Evolutionary conservation across 1,140 invertebrate genomes (phyloP), one percentile per base, ranked within the genome.

Genomic region (Agrilus planipennis): DNA sequence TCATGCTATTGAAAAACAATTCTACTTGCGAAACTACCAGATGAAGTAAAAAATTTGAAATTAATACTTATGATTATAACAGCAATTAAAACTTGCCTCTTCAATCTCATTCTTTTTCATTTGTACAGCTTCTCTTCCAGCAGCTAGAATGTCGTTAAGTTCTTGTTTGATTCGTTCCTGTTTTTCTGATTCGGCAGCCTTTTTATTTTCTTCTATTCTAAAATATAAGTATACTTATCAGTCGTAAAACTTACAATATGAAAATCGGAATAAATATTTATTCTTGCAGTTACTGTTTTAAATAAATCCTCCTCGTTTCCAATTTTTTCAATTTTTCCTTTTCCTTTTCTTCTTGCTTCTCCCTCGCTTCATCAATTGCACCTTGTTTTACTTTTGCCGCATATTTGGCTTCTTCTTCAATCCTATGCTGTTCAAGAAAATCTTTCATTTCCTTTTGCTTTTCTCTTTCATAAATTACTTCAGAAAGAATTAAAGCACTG

Each of bases 51-150:
- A n/a, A n/a, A n/a, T n/a, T n/a, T n/a, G n/a, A n/a, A n/a, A n/a
- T n/a, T n/a, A n/a, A n/a, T n/a, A n/a, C n/a, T n/a, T n/a, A n/a
- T n/a, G n/a, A n/a, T n/a, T n/a, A n/a, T n/a, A n/a, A n/a, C n/a
- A n/a, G n/a, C n/a, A n/a, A n/a, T n/a, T 31, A 14, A 31, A 11
- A 15, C 49, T 45, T 34, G 51, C 49, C 1, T 64, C 46, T 2
- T 61, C 56, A 4, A 50, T 43, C 35, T 59, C 55, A 7, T 56
- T 42, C 39, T 63, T 62, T 40, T 67, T 57, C 5, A 61, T 25
- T 16, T 41, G 34, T 27, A 47, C 40, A 12, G 46, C 39, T 45
- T 55, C 51, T 21, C 50, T 42, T 15, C 18, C 27, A 10, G 46
- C 43, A 32, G 47, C 40, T 15, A 42, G 40, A 34, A 47, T 52